Evolutionary conservation across 2,113 vertebrate species (phyloP).

Genomic region (Cephalopholis sonnerati): DNA sequence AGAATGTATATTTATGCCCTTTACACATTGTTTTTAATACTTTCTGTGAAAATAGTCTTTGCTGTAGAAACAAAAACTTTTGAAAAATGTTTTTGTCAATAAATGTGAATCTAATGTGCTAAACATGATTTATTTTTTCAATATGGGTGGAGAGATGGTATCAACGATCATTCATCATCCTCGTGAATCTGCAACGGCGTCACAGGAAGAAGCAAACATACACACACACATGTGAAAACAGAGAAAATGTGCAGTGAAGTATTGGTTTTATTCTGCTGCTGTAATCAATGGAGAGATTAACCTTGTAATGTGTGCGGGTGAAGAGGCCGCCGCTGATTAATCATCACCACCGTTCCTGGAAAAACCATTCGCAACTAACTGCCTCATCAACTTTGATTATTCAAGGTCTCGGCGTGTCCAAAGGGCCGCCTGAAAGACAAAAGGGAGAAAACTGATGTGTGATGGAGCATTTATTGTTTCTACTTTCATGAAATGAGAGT

Average conservation of each 20-base stretch:
- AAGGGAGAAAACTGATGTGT: slow-evolving; percentile 28
- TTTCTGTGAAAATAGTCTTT: slow-evolving; percentile 60
- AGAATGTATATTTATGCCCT: slow-evolving; percentile 75
- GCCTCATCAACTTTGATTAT: slow-evolving; percentile 79
- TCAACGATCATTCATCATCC: slow-evolving; percentile 68
- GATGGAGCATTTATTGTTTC: neutral
- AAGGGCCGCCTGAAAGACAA: slow-evolving; percentile 31
- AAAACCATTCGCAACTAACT: slow-evolving; percentile 62
- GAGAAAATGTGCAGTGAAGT: slow-evolving; percentile 58
- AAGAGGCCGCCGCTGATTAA: slow-evolving; percentile 74
- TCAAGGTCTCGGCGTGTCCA: slow-evolving; percentile 64
- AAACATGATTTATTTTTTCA: slow-evolving; percentile 68
- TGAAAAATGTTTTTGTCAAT: slow-evolving; percentile 69
- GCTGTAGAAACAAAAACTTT: slow-evolving; percentile 58
- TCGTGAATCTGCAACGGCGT: neutral
- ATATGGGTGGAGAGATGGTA: slow-evolving; percentile 61
- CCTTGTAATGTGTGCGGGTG: slow-evolving; percentile 64
- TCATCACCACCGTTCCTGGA: slow-evolving; percentile 50
- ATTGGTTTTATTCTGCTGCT: slow-evolving; percentile 53
- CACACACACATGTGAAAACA: slow-evolving; percentile 20
- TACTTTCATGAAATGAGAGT: neutral
- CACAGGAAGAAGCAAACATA: neutral
- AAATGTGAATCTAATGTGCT: slow-evolving; percentile 75
- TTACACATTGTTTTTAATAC: slow-evolving; percentile 66
- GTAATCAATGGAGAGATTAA: slow-evolving; percentile 80